Evolutionary conservation across 2,888 invertebrate genomes (phyloP), one percentile per base, ranked within the genome.

Genomic region (Epistrophe grossulariae): DNA sequence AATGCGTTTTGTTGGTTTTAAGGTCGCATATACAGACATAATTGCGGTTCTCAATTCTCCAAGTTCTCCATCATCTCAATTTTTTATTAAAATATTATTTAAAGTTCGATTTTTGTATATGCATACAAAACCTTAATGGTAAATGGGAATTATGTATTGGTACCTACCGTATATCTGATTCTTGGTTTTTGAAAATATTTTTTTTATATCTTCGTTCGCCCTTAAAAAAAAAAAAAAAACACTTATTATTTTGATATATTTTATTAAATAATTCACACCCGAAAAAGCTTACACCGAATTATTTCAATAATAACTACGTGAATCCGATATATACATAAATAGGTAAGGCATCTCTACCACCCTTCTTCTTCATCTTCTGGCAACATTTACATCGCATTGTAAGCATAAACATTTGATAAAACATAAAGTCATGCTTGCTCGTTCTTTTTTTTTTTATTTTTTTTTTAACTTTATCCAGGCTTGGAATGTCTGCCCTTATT

Each of bases 301-400:
- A 48, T 68, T 74, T 80, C 68, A 74, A 68, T 76, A 74, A 74
- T 55, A 55, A 35, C 70, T 52, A 70, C 70, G 70, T 70, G 70
- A 55, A 70, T 70, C 70, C n/a, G 52, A 70, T 52, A 52, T 55
- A 70, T 24, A 24, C 24, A 24, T 24, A 24, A 40, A 55, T 55
- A 35, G 35, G 35, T 35, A 9, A 35, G 9, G 52, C 45, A 64
- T 40, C 8, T 11, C 17, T 13, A 38, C 13, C n/a, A 8, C 19
- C 6, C 31, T n/a, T 17, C 8, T 52, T 11, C 28, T 24, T 24
- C 24, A 2, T 24, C 1, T 24, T 24, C 28, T 24, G 24, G 15
- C 43, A 72, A 66, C 79, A 71, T 84, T 84, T 73, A 60, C 84
- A 79, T 79, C 79, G 71, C 72, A 84, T 84, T 80, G 80, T 80